A percentile compares a stretch with the other conserved stretches of the same genome.
phyloP scores from a whole-genome alignment of 2,888 invertebrate species.

The Margaritifera margaritifera region DNA sequence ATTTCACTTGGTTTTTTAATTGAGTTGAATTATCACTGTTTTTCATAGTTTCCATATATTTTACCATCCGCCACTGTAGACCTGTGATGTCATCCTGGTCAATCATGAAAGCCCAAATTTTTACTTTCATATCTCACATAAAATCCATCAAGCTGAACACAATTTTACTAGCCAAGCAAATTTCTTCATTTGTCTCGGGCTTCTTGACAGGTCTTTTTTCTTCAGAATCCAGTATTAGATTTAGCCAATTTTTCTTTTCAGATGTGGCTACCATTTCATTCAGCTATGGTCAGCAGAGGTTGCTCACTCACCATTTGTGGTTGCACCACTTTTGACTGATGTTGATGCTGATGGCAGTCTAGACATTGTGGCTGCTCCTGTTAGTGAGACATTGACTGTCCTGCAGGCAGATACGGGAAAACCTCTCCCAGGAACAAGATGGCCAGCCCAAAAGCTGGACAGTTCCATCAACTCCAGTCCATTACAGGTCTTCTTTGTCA shows the following conservation, averaged over 20 bases:
- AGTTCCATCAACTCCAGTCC: constrained; percentile 65
- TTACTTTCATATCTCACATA: too few species aligned
- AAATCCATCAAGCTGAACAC: too few species aligned
- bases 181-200: too few species aligned
- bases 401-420: constrained; percentile 59
- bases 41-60: too few species aligned
- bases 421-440: constrained; percentile 45
- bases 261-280: constrained; percentile 62
- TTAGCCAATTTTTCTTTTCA: constrained; percentile 21
- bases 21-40: too few species aligned
- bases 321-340: constrained; percentile 64
- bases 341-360: constrained; percentile 62
- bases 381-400: constrained; percentile 65
- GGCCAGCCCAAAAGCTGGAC: constrained; percentile 65
- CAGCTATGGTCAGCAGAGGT: constrained; percentile 66
- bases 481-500: constrained; percentile 52
- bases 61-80: too few species aligned
- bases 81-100: too few species aligned
- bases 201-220: too few species aligned
- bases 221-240: too few species aligned
- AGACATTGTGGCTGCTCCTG: constrained; percentile 66
- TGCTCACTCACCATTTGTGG: constrained; percentile 64
- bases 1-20: too few species aligned
- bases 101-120: too few species aligned
- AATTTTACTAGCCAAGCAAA: too few species aligned